phyloP scores from a whole-genome alignment of 1,140 invertebrate species.

The Lysiphlebus fabarum region DNA sequence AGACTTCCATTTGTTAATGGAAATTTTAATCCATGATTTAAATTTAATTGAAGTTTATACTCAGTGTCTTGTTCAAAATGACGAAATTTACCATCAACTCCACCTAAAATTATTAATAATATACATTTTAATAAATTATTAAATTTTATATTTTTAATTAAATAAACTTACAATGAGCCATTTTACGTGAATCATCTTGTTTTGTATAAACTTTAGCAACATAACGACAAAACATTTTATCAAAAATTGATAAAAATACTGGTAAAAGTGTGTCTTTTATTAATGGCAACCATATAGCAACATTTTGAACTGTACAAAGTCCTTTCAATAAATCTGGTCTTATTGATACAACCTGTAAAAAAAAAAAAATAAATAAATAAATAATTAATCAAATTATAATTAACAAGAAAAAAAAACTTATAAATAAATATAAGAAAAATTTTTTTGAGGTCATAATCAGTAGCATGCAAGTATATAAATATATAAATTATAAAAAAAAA shows the following conservation, averaged over 20 bases:
- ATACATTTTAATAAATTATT: conserved; percentile 2
- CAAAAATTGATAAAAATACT: conserved; percentile 53
- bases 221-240: conserved; percentile 55
- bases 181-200: conserved; percentile 39
- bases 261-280: conserved; percentile 54
- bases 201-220: conserved; percentile 53
- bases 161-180: conserved; percentile 40
- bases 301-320: conserved; percentile 43
- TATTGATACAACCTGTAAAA: conserved; percentile 48
- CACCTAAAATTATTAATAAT: conserved; percentile 40
- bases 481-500: background rate
- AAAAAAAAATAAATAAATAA: conserved; percentile 13
- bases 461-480: background rate
- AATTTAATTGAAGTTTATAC: conserved; percentile 48
- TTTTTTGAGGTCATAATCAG: conserved; percentile 1
- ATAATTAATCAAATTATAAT: conserved; percentile 23
- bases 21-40: conserved; percentile 56
- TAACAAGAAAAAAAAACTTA: conserved; percentile 25
- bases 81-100: conserved; percentile 60
- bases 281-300: conserved; percentile 53
- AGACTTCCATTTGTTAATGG: conserved; percentile 63
- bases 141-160: conserved; percentile 4
- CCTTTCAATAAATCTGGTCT: conserved; percentile 42
- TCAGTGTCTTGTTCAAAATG: conserved; percentile 53
- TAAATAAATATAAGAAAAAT: background rate